Conservation (phyloP, 2,888 invertebrate genomes). For the Nomada fabriciana region DNA sequence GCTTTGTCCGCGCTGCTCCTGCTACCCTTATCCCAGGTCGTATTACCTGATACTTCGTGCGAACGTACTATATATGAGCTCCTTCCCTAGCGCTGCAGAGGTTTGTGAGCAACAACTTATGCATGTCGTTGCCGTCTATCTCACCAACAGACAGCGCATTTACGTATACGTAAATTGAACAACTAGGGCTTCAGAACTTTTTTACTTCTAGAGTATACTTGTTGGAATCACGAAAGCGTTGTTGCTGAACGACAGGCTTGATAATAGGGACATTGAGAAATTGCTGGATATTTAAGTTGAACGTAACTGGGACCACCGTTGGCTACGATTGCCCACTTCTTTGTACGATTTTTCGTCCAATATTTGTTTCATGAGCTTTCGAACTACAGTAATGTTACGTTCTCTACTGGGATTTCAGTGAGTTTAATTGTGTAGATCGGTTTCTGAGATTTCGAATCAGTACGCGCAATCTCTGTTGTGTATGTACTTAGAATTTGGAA, state of each 20-base stretch:
- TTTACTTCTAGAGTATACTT: conserved; percentile 1
- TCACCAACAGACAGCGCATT: neutral
- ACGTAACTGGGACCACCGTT: neutral
- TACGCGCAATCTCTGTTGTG: no score
- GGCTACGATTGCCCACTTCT: neutral
- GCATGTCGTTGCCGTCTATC: conserved; percentile 32
- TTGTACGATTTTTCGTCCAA: neutral
- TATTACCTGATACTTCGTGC: conserved; percentile 2
- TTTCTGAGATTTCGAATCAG: no score
- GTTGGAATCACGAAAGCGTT: neutral
- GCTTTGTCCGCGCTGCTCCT: neutral
- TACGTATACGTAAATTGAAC: conserved; percentile 22
- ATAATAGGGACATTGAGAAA: neutral
- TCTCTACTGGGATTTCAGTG: neutral
- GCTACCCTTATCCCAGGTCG: conserved; percentile 28
- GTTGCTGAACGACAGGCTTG: neutral
- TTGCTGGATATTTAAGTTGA: neutral
- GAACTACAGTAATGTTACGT: neutral
- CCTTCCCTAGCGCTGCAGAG: conserved; percentile 11
- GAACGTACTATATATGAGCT: conserved; percentile 2
- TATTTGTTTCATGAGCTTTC: neutral
- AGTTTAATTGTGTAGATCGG: neutral
- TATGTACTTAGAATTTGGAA: no score
- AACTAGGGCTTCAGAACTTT: conserved; percentile 18
- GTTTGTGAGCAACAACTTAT: conserved; percentile 38